Evolutionary conservation across 2,113 vertebrate genomes (phyloP).

Genomic region (Laticauda colubrina): DNA sequence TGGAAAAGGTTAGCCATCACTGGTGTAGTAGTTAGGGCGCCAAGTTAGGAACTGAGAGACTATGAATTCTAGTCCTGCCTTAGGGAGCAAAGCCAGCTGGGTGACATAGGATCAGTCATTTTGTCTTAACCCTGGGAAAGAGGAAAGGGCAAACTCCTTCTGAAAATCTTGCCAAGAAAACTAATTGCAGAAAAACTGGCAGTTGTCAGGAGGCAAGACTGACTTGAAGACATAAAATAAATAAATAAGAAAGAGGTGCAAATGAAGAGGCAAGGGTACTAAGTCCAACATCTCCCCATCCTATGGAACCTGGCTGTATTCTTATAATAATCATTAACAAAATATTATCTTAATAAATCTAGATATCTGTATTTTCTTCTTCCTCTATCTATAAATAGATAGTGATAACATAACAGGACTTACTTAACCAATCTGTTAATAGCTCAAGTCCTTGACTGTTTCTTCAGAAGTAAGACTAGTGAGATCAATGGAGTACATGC

Average conservation of each 20-base stretch:
- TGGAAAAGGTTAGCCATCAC: too few species aligned
- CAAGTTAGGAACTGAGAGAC: not conserved
- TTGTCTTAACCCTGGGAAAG: not conserved
- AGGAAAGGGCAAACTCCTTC: not conserved
- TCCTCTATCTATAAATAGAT: not conserved
- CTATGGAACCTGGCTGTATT: not conserved
- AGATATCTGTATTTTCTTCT: not conserved
- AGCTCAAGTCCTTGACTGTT: not conserved
- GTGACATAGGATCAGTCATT: not conserved
- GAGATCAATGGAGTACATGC: not conserved
- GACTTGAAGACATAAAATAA: not conserved
- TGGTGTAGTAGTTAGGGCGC: not conserved
- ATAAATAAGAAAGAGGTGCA: not conserved
- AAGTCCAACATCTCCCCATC: not conserved
- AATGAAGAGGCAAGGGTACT: not conserved
- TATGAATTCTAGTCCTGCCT: not conserved
- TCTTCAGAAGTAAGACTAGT: not conserved
- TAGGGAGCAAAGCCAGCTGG: not conserved
- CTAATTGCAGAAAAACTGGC: not conserved
- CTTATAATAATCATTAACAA: not conserved
- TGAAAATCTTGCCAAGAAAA: not conserved
- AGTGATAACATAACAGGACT: not conserved
- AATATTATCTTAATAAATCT: not conserved
- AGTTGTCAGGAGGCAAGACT: not conserved
- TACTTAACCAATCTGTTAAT: not conserved